Evolutionary conservation across 2,797 vertebrate genomes (phyloP), one percentile per base, ranked within the genome.

Genomic region (Ibycter americanus): DNA sequence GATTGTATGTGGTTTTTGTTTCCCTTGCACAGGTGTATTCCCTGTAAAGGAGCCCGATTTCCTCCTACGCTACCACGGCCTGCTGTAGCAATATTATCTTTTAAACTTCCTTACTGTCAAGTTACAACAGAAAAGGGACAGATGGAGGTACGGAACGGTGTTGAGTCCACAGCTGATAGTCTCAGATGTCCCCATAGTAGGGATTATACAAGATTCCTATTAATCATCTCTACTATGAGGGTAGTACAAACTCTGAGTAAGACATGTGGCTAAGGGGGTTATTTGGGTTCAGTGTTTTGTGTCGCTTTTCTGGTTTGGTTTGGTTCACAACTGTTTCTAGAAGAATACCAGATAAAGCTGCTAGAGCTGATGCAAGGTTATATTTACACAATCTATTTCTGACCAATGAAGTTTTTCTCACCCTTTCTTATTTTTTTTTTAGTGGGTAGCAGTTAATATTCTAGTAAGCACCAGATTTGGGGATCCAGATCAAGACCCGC

Each of bases 31-130:
- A 99, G 99, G 98, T 99, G 99, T 85, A 99, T 99, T 88, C 99
- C 99, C 3, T 99, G 99, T 89, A 99, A 99, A 98, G 99, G 99
- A 81, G 98, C 99, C 42, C 98, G 98, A 7, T 99, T 99, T 83
- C 99, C 99, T 27, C 99, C 99, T 34, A 99, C 99, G 2, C 98
- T 99, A 52, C 99, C 99, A 46, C 98, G 99, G 27, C 99, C 99
- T 11, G 99, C 99, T 1, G 98, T 99, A 61, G 99, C 98, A 29
- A 96, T 99, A 93, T 97, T 99, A 80, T 96, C 99, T 56, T 99
- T 99, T 95, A 97, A 98, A 34, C 98, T 99, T 80, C 99, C 99
- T 10, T 98, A 99, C 83, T 99, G 99, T 94, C 99, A 99, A 97
- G 98, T 96, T 59, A 52, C 97, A 86, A 99, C 99, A 47, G 99